Percentiles rank a stretch among this genome's conserved stretches.
phyloP scores from a whole-genome alignment of 2,888 invertebrate genomes.

The Ernsta delagoae region DNA sequence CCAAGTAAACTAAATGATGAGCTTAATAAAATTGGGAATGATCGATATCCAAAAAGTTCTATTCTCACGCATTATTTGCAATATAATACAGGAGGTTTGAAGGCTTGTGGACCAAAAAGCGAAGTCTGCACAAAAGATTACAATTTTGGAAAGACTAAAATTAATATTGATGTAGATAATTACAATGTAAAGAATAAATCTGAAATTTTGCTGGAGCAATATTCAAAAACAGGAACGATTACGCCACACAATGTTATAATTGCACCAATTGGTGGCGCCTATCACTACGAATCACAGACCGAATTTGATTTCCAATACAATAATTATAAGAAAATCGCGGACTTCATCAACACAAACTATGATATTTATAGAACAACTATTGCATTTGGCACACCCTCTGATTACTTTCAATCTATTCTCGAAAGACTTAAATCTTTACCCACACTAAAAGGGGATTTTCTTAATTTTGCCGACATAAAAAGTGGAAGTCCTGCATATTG shows the following conservation, averaged over 20 bases:
- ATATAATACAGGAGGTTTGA: conserved; percentile 68
- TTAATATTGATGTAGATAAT: conserved; percentile 91
- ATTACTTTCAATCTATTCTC: conserved; percentile 92
- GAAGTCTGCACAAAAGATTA: conserved; percentile 59
- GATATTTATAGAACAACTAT: conserved; percentile 90
- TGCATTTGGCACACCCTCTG: conserved; percentile 94
- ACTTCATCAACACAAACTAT: conserved; percentile 92
- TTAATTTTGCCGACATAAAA: conserved; percentile 96
- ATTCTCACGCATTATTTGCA: conserved; percentile 68
- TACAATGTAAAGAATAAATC: conserved; percentile 94
- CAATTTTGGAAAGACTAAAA: conserved; percentile 90
- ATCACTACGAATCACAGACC: too few species aligned
- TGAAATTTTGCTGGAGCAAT: conserved; percentile 93
- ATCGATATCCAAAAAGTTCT: conserved; percentile 64
- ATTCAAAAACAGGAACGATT: conserved; percentile 93
- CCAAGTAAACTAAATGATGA: conserved; percentile 60
- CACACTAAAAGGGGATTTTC: conserved; percentile 95
- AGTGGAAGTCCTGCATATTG: conserved; percentile 96
- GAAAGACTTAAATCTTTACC: conserved; percentile 86
- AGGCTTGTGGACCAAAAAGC: conserved; percentile 68
- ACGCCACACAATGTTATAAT: conserved; percentile 95
- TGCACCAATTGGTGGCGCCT: conserved; percentile 97
- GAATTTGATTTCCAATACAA: too few species aligned
- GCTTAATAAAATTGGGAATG: conserved; percentile 62
- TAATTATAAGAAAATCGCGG: conserved; percentile 94